Evolutionary conservation across 2,113 vertebrate species (phyloP).

Genomic region (Tricholaema leucomelas): DNA sequence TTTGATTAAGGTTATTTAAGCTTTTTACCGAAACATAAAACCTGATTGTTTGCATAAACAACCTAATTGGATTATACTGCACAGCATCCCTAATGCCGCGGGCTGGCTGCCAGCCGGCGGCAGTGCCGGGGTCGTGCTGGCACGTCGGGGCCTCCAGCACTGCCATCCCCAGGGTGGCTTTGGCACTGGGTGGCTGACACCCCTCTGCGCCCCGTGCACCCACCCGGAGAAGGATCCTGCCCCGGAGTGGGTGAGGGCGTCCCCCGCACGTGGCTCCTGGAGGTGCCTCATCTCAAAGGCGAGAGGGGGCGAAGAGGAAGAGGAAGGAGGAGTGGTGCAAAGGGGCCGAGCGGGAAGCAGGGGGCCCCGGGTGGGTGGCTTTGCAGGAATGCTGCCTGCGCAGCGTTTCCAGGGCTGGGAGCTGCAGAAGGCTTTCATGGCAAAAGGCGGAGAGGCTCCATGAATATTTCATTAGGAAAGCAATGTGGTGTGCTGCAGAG

Average conservation of each 20-base stretch:
- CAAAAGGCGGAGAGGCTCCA: slow-evolving; percentile 53
- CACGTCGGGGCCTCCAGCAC: fast-evolving
- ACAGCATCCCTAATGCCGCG: slow-evolving; percentile 42
- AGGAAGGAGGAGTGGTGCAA: neutral
- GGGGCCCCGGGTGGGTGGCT: neutral
- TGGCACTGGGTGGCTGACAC: neutral
- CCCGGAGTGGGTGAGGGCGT: fast-evolving
- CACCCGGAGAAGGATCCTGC: fast-evolving
- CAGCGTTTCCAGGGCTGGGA: slow-evolving; percentile 10
- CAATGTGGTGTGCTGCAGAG: slow-evolving; percentile 62
- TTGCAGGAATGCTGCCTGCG: slow-evolving; percentile 35
- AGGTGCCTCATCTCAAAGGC: fast-evolving
- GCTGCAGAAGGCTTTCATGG: slow-evolving; percentile 60
- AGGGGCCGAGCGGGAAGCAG: neutral
- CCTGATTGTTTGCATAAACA: slow-evolving; percentile 69
- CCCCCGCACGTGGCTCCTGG: neutral
- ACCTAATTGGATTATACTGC: slow-evolving; percentile 59
- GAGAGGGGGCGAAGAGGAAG: neutral
- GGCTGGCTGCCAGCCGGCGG: slow-evolving; percentile 4
- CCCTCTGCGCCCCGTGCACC: fast-evolving
- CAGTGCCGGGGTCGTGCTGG: neutral
- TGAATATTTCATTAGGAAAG: slow-evolving; percentile 75
- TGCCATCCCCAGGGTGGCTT: neutral
- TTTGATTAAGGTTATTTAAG: slow-evolving; percentile 66
- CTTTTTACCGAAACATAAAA: slow-evolving; percentile 64